phyloP scores from a whole-genome alignment of 2,113 vertebrate genomes.

The Upupa epops region DNA sequence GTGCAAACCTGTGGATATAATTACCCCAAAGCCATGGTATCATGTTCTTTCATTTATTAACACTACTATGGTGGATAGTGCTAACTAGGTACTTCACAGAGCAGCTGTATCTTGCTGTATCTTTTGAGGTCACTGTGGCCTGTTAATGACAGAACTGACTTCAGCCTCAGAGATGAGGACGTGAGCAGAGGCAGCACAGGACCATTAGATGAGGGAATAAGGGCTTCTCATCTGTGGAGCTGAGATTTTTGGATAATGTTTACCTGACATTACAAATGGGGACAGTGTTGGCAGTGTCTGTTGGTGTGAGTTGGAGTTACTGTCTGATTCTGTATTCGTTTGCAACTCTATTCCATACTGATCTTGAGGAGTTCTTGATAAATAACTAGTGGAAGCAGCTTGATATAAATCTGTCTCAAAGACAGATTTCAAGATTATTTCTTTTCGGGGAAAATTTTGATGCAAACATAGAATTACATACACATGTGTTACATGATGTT shows the following conservation, averaged over 20 bases:
- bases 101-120: background rate
- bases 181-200: background rate
- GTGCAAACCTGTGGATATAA: background rate
- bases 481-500: background rate
- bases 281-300: background rate
- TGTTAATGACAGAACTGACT: background rate
- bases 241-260: no score
- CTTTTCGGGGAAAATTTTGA: background rate
- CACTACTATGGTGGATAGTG: background rate
- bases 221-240: background rate
- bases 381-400: background rate
- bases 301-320: background rate
- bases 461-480: background rate
- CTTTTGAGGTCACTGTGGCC: background rate
- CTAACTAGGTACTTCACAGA: background rate
- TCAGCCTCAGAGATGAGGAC: background rate
- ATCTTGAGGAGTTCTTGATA: background rate
- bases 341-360: background rate
- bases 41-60: background rate
- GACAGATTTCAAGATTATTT: background rate
- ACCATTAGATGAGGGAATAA: background rate
- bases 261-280: background rate
- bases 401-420: background rate
- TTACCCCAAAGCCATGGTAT: background rate
- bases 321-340: background rate